A percentile compares a stretch with the other conserved stretches of the same genome.
phyloP scores from a whole-genome alignment of 1,140 invertebrate species.

The Trachymyrmex cornetzi region DNA sequence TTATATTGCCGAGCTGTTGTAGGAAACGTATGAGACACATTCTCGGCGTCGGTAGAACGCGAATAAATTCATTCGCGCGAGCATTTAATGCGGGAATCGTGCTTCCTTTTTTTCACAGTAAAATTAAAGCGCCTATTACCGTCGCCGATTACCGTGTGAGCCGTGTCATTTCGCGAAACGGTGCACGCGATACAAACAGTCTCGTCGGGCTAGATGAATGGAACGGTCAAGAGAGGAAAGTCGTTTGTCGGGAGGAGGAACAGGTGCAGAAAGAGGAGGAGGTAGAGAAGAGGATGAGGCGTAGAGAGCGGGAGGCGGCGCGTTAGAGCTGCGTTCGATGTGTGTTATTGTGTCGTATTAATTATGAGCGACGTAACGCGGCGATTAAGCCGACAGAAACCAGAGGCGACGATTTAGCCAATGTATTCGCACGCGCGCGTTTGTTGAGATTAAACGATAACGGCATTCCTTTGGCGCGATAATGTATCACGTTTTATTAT shows the following conservation, averaged over 20 bases:
- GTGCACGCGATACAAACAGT: slow-evolving; percentile 6
- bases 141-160: slow-evolving; percentile 3
- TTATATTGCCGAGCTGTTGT: slow-evolving; percentile 22
- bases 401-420: slow-evolving; percentile 41
- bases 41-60: slow-evolving; percentile 12
- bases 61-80: slow-evolving; percentile 31
- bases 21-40: neutral
- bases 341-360: slow-evolving; percentile 49
- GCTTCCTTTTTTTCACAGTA: neutral
- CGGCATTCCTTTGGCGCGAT: slow-evolving; percentile 22
- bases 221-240: slow-evolving; percentile 9
- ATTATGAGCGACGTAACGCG: slow-evolving; percentile 29
- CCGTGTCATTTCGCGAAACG: slow-evolving; percentile 32
- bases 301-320: neutral
- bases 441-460: slow-evolving; percentile 54
- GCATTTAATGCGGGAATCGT: slow-evolving; percentile 34
- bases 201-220: slow-evolving; percentile 45
- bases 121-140: slow-evolving; percentile 25
- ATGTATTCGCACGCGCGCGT: slow-evolving; percentile 15
- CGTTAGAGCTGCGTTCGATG: slow-evolving; percentile 32
- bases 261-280: neutral
- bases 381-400: slow-evolving; percentile 48
- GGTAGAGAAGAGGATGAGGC: neutral
- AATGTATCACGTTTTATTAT: slow-evolving; percentile 48
- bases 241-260: slow-evolving; percentile 43